Evolutionary conservation across 2,797 vertebrate genomes (phyloP).

Genomic region (Cryptoprocta ferox): DNA sequence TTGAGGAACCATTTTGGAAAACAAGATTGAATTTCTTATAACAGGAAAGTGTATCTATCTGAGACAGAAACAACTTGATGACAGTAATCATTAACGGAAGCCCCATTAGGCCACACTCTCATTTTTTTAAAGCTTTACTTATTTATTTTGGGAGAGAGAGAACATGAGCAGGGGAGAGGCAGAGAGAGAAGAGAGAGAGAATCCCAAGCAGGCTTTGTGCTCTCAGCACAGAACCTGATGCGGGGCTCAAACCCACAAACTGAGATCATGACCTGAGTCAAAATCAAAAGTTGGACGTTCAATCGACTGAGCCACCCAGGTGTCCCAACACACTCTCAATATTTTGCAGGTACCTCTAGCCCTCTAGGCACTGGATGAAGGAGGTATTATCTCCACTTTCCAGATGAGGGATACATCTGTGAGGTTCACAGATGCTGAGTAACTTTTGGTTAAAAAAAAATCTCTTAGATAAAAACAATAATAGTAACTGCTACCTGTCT

Average conservation of each 20-base stretch:
- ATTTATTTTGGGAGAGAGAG: no score
- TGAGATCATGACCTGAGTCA: no score
- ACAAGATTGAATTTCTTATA: background rate
- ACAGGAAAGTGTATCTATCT: background rate
- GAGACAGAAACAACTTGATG: background rate
- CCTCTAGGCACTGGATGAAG: background rate
- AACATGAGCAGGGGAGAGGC: no score
- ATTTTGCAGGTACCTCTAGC: rapidly evolving
- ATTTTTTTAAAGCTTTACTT: background rate
- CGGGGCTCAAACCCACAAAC: no score
- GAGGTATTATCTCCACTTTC: background rate
- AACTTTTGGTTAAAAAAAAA: background rate
- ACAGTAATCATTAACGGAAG: background rate
- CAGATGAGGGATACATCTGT: background rate
- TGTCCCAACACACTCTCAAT: background rate
- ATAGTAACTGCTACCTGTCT: background rate
- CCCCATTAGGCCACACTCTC: background rate
- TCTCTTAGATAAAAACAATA: background rate
- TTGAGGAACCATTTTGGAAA: background rate
- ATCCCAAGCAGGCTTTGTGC: no score
- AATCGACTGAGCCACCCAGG: no score
- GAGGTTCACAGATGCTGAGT: background rate
- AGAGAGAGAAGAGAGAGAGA: no score
- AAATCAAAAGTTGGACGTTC: no score
- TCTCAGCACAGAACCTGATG: no score